Percentiles rank a stretch among this genome's conserved stretches.
Evolutionary conservation across 1,140 invertebrate genomes (phyloP).

Genomic region (Marisa cornuarietis): DNA sequence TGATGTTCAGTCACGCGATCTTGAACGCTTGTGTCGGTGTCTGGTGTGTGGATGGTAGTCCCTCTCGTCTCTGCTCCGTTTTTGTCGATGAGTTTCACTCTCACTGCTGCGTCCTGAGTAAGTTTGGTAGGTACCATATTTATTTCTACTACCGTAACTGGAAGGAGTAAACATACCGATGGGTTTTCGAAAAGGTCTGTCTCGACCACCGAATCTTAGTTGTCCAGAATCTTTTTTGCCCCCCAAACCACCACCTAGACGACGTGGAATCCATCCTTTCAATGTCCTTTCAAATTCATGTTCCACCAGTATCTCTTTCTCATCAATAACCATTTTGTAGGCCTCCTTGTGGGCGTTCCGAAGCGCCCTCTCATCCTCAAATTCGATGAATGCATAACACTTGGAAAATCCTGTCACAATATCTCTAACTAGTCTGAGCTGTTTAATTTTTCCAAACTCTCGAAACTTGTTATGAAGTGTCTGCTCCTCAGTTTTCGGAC

Average conservation of each 20-base stretch:
- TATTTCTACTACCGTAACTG: not conserved
- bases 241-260: conserved; percentile 87
- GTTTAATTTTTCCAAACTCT: conserved; percentile 70
- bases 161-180: conserved; percentile 5
- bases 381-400: conserved; percentile 89
- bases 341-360: conserved; percentile 72
- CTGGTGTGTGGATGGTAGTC: no score
- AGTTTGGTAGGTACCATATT: not conserved
- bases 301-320: conserved; percentile 70
- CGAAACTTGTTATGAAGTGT: conserved; percentile 63
- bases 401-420: conserved; percentile 84
- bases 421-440: conserved; percentile 78
- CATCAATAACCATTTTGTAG: conserved; percentile 77
- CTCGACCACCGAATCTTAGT: conserved; percentile 83
- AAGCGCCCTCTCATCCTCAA: conserved; percentile 72
- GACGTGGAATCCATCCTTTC: conserved; percentile 83
- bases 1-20: no score
- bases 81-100: not conserved
- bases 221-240: conserved; percentile 89
- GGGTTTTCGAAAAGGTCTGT: conserved; percentile 73
- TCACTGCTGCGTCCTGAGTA: not conserved
- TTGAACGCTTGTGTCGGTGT: no score
- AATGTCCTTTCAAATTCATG: conserved; percentile 70
- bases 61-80: not conserved
- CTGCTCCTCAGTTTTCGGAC: conserved; percentile 74